Evolutionary conservation across 2,888 invertebrate species (phyloP).

Genomic region (Drepanosiphum platanoidis): DNA sequence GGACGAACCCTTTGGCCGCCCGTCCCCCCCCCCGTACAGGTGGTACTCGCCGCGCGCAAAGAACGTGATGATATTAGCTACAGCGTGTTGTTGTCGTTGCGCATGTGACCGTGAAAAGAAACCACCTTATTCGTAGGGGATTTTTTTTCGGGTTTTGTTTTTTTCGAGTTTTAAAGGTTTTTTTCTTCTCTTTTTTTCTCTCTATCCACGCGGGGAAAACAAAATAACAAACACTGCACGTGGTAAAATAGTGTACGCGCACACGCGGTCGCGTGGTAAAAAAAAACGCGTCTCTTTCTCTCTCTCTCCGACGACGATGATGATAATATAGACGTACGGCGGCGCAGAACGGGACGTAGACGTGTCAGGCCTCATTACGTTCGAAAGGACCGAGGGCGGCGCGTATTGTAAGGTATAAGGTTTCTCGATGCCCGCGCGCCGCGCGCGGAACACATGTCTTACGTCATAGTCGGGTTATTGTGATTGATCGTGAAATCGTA

Average conservation of each 20-base stretch:
- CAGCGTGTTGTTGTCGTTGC: background rate
- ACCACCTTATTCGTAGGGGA: background rate
- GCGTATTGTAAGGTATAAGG: slow-evolving; percentile 1
- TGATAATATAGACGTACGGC: slow-evolving; percentile 7
- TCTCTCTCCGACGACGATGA: background rate
- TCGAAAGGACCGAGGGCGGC: background rate
- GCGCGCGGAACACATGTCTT: slow-evolving; percentile 31
- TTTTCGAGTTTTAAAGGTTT: background rate
- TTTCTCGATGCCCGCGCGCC: slow-evolving; percentile 3
- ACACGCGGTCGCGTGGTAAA: background rate
- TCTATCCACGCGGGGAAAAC: background rate
- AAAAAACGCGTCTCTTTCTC: background rate
- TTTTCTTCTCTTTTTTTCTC: background rate
- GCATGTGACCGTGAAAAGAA: background rate
- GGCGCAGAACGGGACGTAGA: background rate
- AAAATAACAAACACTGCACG: background rate
- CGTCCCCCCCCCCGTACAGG: background rate
- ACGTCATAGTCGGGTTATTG: background rate
- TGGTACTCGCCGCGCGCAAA: too few relatives aligned
- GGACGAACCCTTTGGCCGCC: background rate
- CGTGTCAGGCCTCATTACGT: slow-evolving; percentile 42
- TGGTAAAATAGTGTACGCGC: background rate
- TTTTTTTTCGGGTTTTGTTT: background rate
- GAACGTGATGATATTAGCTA: background rate
- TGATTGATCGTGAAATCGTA: slow-evolving; percentile 5